Evolutionary conservation across 64 coral and sea anemone species (phyloP).

Genomic region (Stichodactyla helianthus): DNA sequence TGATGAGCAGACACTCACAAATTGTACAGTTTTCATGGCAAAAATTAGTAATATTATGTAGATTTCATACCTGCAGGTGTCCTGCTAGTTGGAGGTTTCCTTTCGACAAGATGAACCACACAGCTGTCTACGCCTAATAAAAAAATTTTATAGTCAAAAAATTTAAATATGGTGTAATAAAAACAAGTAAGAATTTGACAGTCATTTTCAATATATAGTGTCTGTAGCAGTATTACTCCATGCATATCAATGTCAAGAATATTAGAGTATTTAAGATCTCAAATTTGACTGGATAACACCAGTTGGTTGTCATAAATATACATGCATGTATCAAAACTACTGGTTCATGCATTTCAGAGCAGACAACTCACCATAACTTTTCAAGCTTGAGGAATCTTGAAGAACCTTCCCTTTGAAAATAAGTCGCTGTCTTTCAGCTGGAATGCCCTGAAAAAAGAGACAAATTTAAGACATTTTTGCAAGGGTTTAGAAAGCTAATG

Average conservation of each 20-base stretch:
- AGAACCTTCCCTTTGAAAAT: conserved; percentile 98
- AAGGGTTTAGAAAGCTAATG: not conserved
- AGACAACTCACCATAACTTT: conserved; percentile 68
- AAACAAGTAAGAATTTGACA: not conserved
- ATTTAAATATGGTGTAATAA: not conserved
- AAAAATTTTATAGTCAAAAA: not conserved
- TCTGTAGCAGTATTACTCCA: too few relatives aligned
- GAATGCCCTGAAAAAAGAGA: conserved; percentile 47
- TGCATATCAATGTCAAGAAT: too few relatives aligned
- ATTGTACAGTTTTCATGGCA: not conserved
- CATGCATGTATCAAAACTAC: too few relatives aligned
- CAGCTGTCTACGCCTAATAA: conserved; percentile 74
- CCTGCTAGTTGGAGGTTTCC: conserved; percentile 34
- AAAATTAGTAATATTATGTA: not conserved
- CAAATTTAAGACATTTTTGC: not conserved
- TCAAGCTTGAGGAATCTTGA: conserved; percentile 87
- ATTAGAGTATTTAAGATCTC: too few relatives aligned
- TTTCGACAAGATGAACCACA: conserved; percentile 96
- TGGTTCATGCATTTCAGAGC: too few relatives aligned
- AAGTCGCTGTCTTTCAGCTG: conserved; percentile 78
- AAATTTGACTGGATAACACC: too few relatives aligned
- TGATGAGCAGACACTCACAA: too few relatives aligned
- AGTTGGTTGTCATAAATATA: too few relatives aligned
- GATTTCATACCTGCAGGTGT: not conserved
- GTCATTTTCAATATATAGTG: too few relatives aligned